phyloP scores from a whole-genome alignment of 2,797 vertebrate species.

The Melanotaenia trifasciata region DNA sequence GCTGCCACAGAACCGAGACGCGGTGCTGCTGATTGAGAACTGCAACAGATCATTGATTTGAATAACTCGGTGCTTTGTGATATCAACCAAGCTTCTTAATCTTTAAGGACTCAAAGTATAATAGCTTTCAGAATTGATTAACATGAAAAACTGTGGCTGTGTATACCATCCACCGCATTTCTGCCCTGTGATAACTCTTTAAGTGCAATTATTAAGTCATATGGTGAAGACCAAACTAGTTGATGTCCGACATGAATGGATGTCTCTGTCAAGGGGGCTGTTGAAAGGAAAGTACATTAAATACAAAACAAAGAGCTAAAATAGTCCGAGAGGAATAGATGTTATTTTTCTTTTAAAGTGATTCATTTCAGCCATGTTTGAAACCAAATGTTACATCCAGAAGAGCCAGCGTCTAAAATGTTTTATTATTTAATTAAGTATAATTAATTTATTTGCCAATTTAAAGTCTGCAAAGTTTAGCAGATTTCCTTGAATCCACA shows the following conservation, averaged over 20 bases:
- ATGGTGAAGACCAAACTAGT: neutral
- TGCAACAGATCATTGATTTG: neutral
- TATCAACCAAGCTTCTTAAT: neutral
- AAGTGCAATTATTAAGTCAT: neutral
- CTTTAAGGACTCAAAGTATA: neutral
- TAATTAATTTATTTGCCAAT: neutral
- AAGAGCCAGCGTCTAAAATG: neutral
- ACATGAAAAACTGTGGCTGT: neutral
- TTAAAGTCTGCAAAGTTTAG: neutral
- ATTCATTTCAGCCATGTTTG: neutral
- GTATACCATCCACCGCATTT: neutral
- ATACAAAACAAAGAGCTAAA: neutral
- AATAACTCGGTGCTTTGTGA: too few species aligned
- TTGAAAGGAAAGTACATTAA: neutral
- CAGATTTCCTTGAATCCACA: too few species aligned
- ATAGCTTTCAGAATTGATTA: too few species aligned
- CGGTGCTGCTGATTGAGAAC: neutral
- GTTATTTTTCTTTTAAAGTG: neutral
- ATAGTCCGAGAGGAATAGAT: neutral
- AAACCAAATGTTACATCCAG: neutral
- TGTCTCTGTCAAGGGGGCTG: neutral
- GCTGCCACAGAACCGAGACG: slow-evolving; percentile 7
- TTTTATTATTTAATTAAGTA: neutral
- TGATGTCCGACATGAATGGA: neutral
- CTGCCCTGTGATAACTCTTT: neutral